These are phyloP conservation scores for Heterohyrax brucei DNA, from an alignment of 2,797 vertebrate genomes.

Conservation along the genomic window DNA sequence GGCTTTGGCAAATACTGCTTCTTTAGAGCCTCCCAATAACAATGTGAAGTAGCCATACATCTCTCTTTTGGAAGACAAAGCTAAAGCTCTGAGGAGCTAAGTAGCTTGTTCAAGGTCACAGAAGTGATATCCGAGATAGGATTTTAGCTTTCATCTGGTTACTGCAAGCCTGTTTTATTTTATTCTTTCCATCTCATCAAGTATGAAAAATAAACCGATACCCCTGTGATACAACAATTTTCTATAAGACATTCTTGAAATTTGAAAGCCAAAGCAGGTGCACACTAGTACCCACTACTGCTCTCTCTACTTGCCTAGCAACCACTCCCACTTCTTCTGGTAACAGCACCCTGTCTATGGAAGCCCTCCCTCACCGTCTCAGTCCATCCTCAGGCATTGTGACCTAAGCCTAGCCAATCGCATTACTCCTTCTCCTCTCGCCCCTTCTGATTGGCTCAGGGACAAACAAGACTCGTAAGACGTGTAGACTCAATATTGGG, in stretches of 20 bases:
- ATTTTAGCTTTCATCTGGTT: constrained; percentile 17
- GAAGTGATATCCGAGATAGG: neutral
- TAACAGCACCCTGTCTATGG: neutral
- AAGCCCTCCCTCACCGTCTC: neutral
- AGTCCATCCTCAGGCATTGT: neutral
- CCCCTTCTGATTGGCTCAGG: neutral
- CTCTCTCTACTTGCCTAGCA: constrained; percentile 25
- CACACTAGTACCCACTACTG: neutral
- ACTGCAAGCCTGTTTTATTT: constrained; percentile 5
- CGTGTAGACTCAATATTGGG: neutral
- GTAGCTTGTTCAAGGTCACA: constrained; percentile 2
- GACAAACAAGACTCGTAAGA: neutral
- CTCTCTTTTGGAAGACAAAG: neutral
- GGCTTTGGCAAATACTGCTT: neutral
- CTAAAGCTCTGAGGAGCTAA: neutral
- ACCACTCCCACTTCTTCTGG: neutral
- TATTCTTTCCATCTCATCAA: constrained; percentile 28
- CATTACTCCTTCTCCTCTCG: too few species aligned
- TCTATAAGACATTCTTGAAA: neutral
- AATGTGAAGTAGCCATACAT: neutral
- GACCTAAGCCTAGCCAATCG: neutral
- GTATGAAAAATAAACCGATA: constrained; percentile 54
- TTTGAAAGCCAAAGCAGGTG: neutral
- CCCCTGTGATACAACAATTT: neutral
- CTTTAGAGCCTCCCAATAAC: constrained; percentile 7